A percentile compares a stretch with the other conserved stretches of the same genome.
phyloP scores from a whole-genome alignment of 23 tunicate species.

The Styela plicata region DNA sequence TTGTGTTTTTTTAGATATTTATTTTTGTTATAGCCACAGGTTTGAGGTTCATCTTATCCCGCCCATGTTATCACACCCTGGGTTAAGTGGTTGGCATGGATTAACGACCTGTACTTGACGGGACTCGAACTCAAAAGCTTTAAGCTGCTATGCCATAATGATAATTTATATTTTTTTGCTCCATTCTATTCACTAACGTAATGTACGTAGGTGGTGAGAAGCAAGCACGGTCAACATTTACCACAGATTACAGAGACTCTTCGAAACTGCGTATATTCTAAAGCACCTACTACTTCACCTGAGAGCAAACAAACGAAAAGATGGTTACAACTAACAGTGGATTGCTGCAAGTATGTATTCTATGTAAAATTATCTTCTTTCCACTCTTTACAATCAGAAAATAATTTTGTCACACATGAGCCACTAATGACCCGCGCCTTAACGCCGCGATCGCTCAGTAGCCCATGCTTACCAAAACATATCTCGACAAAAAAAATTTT shows the following conservation, averaged over 20 bases:
- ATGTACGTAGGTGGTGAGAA: slow-evolving; percentile 33
- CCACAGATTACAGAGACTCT: slow-evolving; percentile 35
- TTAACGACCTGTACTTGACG: too few species aligned
- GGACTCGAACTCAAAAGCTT: neutral
- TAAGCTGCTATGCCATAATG: neutral
- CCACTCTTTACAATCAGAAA: too few species aligned
- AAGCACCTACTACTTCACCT: slow-evolving; percentile 26
- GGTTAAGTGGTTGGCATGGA: too few species aligned
- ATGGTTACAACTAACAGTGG: slow-evolving; percentile 72
- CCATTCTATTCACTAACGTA: neutral
- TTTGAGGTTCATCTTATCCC: neutral
- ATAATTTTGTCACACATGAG: too few species aligned
- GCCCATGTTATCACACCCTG: too few species aligned
- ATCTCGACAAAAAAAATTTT: too few species aligned
- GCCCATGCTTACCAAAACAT: too few species aligned
- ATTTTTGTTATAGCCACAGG: neutral
- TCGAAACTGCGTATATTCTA: slow-evolving; percentile 54
- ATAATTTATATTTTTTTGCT: neutral
- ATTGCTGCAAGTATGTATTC: slow-evolving; percentile 86
- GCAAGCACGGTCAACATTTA: slow-evolving; percentile 43
- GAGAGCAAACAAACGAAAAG: slow-evolving; percentile 52
- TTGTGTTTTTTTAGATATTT: neutral
- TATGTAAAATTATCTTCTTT: too few species aligned
- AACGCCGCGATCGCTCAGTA: too few species aligned
- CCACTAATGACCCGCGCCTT: too few species aligned